Evolutionary conservation across 1,140 invertebrate genomes (phyloP).

Genomic region (Camponotus vicinus): DNA sequence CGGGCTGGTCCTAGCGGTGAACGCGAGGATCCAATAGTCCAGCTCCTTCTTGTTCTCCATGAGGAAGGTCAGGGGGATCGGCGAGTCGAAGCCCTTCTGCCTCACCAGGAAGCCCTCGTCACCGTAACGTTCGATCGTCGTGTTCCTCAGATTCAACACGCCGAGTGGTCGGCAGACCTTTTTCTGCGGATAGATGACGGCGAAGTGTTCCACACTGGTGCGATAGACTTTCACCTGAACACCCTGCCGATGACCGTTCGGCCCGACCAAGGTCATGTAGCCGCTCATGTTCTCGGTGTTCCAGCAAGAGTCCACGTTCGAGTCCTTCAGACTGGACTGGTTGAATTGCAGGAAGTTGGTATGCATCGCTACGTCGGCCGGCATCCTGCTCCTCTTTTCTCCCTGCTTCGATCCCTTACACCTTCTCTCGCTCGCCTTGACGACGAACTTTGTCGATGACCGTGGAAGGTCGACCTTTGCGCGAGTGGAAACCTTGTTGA

Average conservation of each 20-base stretch:
- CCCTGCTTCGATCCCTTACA: background rate
- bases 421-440: background rate
- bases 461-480: constrained; percentile 20
- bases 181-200: constrained; percentile 89
- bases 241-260: constrained; percentile 87
- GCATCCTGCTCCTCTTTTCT: constrained; percentile 78
- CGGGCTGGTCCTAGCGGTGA: constrained; percentile 86
- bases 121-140: constrained; percentile 86
- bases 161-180: constrained; percentile 88
- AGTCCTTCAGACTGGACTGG: constrained; percentile 76
- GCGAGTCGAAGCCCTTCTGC: constrained; percentile 88
- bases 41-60: constrained; percentile 87
- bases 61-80: constrained; percentile 88
- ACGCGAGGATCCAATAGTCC: constrained; percentile 88
- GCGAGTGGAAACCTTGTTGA: background rate
- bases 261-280: constrained; percentile 88
- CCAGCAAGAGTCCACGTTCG: constrained; percentile 84
- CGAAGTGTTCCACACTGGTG: constrained; percentile 90
- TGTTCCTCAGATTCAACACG: constrained; percentile 89
- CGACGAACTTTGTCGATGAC: constrained; percentile 18
- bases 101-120: constrained; percentile 87
- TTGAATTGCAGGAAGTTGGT: constrained; percentile 81
- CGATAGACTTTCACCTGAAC: constrained; percentile 89
- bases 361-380: constrained; percentile 84
- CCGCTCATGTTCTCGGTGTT: constrained; percentile 89